These are phyloP conservation scores for Lanistes nyassanus DNA, from an alignment of 1,140 invertebrate genomes.

Conservation along the genomic window DNA sequence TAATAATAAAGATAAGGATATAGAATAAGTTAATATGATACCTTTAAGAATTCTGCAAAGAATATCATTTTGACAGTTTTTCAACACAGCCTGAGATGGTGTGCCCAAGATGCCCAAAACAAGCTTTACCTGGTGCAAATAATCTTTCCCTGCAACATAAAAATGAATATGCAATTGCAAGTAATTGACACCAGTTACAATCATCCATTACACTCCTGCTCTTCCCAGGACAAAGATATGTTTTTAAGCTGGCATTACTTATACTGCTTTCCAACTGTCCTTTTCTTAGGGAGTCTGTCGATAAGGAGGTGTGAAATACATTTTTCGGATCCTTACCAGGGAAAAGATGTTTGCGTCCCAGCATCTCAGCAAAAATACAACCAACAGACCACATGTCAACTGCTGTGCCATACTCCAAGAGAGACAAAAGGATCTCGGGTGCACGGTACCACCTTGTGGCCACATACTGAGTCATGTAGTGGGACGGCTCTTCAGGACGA, in stretches of 20 bases:
- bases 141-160: slow-evolving; percentile 61
- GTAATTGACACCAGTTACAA: too few relatives aligned
- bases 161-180: slow-evolving; percentile 13
- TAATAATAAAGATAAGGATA: too few relatives aligned
- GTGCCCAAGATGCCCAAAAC: slow-evolving; percentile 61
- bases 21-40: slow-evolving; percentile 29
- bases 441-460: slow-evolving; percentile 67
- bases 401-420: slow-evolving; percentile 57
- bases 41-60: slow-evolving; percentile 56
- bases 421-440: slow-evolving; percentile 63
- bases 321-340: slow-evolving; percentile 47
- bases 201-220: too few relatives aligned
- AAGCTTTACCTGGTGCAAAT: slow-evolving; percentile 59
- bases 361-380: slow-evolving; percentile 68
- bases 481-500: slow-evolving; percentile 48
- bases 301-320: too few relatives aligned
- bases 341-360: slow-evolving; percentile 65
- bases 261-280: too few relatives aligned
- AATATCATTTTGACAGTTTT: slow-evolving; percentile 53
- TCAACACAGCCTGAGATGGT: slow-evolving; percentile 52
- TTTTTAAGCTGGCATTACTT: too few relatives aligned
- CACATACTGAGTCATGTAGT: slow-evolving; percentile 65
- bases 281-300: too few relatives aligned
- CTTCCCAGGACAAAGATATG: too few relatives aligned
- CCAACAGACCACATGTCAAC: slow-evolving; percentile 68